phyloP scores from a whole-genome alignment of 2,888 invertebrate species.

The Nematopogon swammerdamellus region DNA sequence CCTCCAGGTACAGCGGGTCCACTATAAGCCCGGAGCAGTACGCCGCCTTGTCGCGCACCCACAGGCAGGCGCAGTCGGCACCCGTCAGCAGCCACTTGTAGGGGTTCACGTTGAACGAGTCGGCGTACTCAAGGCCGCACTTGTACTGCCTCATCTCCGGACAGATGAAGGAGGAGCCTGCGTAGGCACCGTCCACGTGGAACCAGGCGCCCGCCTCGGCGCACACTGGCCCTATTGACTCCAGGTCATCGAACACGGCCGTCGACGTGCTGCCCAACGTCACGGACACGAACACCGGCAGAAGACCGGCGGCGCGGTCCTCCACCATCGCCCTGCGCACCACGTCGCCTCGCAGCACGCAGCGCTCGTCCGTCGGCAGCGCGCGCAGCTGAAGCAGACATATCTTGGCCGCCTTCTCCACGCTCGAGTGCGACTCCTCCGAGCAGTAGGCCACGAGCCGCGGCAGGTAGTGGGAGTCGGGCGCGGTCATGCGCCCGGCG shows the following conservation, averaged over 20 bases:
- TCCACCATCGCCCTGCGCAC: conserved; percentile 64
- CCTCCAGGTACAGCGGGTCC: conserved; percentile 82
- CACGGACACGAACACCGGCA: conserved; percentile 80
- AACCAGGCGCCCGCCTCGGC: conserved; percentile 69
- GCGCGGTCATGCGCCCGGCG: conserved; percentile 35
- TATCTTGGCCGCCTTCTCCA: conserved; percentile 78
- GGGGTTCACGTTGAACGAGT: conserved; percentile 85
- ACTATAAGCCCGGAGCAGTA: conserved; percentile 82
- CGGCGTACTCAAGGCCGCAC: conserved; percentile 69
- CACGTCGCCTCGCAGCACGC: conserved; percentile 60
- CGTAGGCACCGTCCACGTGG: conserved; percentile 86
- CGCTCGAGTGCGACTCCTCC: conserved; percentile 71
- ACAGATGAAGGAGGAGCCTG: conserved; percentile 81
- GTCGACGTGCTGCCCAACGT: conserved; percentile 82
- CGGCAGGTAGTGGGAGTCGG: conserved; percentile 71
- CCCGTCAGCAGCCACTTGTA: conserved; percentile 85
- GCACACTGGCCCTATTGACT: conserved; percentile 73
- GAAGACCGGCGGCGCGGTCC: conserved; percentile 69
- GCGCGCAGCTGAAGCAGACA: conserved; percentile 69
- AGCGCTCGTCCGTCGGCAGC: conserved; percentile 67
- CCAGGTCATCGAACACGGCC: conserved; percentile 79
- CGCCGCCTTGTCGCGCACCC: conserved; percentile 74
- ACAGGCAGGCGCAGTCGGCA: conserved; percentile 83
- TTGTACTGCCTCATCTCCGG: conserved; percentile 71
- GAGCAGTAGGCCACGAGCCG: conserved; percentile 74